Conservation (phyloP, 1,140 invertebrate genomes). For the Aphaenogaster rudis region DNA sequence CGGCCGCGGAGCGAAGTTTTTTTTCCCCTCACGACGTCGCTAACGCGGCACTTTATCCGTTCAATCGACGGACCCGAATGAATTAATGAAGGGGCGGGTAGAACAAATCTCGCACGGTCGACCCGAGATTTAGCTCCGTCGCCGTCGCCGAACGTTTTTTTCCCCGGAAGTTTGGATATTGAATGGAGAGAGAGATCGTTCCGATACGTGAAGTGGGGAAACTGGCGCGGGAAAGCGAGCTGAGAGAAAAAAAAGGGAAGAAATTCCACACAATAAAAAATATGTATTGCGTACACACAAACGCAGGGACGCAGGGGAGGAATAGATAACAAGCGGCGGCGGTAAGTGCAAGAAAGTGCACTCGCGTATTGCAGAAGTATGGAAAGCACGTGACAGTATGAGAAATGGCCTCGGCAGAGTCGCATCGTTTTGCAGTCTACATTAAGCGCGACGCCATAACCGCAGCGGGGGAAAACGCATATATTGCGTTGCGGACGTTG, state of each 20-base stretch:
- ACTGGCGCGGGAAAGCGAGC: background rate
- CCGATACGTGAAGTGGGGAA: background rate
- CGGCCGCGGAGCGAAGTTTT: background rate
- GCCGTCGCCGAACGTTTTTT: background rate
- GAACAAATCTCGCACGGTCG: conserved; percentile 48
- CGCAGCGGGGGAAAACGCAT: background rate
- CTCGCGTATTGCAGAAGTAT: conserved; percentile 8
- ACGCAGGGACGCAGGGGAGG: background rate
- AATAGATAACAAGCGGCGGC: background rate
- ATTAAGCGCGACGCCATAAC: conserved; percentile 26
- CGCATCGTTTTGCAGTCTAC: conserved; percentile 17
- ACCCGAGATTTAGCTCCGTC: conserved; percentile 33
- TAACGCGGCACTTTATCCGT: conserved; percentile 57
- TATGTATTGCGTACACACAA: background rate
- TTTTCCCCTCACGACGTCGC: conserved; percentile 6
- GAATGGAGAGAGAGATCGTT: conserved; percentile 16
- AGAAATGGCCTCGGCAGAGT: conserved; percentile 17
- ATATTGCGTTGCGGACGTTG: background rate
- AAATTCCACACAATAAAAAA: conserved; percentile 2
- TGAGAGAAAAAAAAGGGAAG: background rate
- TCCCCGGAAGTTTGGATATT: conserved; percentile 31
- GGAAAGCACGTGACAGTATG: conserved; percentile 16
- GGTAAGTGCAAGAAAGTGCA: conserved; percentile 32
- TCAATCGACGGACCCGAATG: conserved; percentile 48
- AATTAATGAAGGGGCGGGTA: conserved; percentile 55